Base-by-base conservation (phyloP, 2,888 invertebrate species). In the Dexiosoma caninum region DNA sequence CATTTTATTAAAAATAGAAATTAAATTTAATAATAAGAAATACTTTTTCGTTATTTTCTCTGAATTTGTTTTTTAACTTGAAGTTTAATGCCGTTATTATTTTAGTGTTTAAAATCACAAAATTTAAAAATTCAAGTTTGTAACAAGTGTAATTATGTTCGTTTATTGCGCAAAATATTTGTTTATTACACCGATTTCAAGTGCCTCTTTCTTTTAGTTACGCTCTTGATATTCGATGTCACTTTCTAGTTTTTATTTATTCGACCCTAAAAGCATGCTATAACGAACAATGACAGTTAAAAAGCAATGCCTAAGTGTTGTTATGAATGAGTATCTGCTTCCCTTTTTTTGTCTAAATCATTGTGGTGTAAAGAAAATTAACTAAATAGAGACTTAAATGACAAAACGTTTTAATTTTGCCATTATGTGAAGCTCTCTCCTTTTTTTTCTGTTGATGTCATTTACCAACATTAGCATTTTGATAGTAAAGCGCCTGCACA, bases 311-410 rank as follows among this genome's bases (percentile, higher is more conserved):
- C 30, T 30, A 19, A 30, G 35, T 62, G 4, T 32, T 19, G 21
- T 1, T 23, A 10, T 27, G 3, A 10, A n/a, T 51, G 21, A 42
- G 2, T 42, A 14, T 14, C 35, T 32, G 4, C 14, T 27, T 32
- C 1, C 23, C 6, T 55, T 32, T 42, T 9, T 8, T 30, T 60
- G 19, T 37, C 9, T 35, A 49, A 69, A 32, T 51, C 64, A 55
- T 57, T 76, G 44, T 60, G 59, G 76, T 71, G 55, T 60, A 66
- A 71, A 76, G 66, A 76, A 80, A 75, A 80, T 80, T 80, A 80
- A 80, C 75, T 71, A 80, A 76, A 80, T 53, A 60, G 53, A 19
- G 76, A 67, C 66, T 76, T 71, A 71, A 67, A 71, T 69, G 74
- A 53, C 40, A 66, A 21, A 55, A 74, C 46, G 21, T 67, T 76